phyloP scores from a whole-genome alignment of 1,140 invertebrate genomes.

The Penaeus indicus region DNA sequence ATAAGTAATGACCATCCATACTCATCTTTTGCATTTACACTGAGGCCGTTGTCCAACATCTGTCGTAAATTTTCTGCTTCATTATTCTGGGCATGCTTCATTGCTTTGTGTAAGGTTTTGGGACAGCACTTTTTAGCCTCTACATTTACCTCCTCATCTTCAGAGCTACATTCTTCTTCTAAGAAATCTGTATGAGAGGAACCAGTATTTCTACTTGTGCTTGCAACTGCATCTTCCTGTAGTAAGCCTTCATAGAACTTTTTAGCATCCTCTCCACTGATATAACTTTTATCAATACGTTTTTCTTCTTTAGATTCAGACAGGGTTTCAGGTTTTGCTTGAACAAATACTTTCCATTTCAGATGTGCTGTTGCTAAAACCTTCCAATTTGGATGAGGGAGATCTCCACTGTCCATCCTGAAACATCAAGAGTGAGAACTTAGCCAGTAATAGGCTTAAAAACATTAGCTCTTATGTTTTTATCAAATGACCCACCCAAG shows the following conservation, averaged over 20 bases:
- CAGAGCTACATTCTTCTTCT: background rate
- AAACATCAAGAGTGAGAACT: background rate
- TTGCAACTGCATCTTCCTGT: background rate
- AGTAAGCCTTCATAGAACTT: conserved; percentile 37
- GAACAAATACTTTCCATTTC: conserved; percentile 54
- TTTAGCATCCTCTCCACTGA: conserved; percentile 34
- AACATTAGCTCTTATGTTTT: too few relatives aligned
- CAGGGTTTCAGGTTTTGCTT: background rate
- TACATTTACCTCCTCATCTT: background rate
- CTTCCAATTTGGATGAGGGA: conserved; percentile 47
- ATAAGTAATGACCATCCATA: conserved; percentile 53
- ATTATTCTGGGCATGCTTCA: conserved; percentile 37
- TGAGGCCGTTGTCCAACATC: conserved; percentile 32
- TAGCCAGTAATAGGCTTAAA: too few relatives aligned
- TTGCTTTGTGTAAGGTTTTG: conserved; percentile 24
- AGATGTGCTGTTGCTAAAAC: conserved; percentile 35
- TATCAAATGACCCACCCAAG: too few relatives aligned
- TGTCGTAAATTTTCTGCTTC: background rate
- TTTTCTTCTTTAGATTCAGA: background rate
- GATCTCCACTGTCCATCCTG: conserved; percentile 6
- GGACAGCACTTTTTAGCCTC: background rate
- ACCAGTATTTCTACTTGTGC: background rate
- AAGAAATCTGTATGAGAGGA: background rate
- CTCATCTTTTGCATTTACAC: conserved; percentile 48
- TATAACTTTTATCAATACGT: background rate